A percentile compares a stretch with the other conserved stretches of the same genome.
Conservation (phyloP, 2,888 invertebrate genomes). For the Cephonodes hylas region DNA sequence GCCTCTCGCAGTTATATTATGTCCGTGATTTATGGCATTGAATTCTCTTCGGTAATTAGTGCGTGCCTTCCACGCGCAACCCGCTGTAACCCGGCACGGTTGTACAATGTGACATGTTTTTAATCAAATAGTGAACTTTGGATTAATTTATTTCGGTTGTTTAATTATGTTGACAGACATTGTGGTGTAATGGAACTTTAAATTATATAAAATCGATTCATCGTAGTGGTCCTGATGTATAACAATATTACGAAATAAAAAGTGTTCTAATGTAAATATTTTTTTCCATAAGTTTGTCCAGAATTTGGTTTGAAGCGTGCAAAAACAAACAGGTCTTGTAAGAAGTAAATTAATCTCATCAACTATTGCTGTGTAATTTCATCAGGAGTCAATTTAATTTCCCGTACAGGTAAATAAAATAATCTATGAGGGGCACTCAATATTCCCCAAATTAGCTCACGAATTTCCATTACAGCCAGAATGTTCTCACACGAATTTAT, state of each 20-base stretch:
- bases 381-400: too few relatives aligned
- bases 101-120: slow-evolving; percentile 21
- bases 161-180: slow-evolving; percentile 9
- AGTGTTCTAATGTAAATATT: not conserved
- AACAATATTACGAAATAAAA: too few relatives aligned
- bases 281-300: too few relatives aligned
- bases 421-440: too few relatives aligned
- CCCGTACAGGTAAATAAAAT: too few relatives aligned
- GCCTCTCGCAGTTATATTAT: slow-evolving; percentile 72
- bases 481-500: not conserved
- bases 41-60: slow-evolving; percentile 79
- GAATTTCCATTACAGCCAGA: too few relatives aligned
- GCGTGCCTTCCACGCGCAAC: slow-evolving; percentile 64
- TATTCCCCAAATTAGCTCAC: too few relatives aligned
- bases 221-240: too few relatives aligned
- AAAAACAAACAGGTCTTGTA: not conserved
- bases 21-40: slow-evolving; percentile 79
- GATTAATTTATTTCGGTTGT: slow-evolving; percentile 21
- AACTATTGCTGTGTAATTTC: not conserved
- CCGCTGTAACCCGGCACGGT: slow-evolving; percentile 26
- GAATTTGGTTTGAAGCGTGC: too few relatives aligned
- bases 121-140: slow-evolving; percentile 1
- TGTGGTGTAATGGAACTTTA: too few relatives aligned
- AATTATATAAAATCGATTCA: too few relatives aligned
- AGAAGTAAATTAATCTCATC: not conserved